Percentiles rank a stretch among this genome's conserved stretches.
Evolutionary conservation across 2,113 vertebrate species (phyloP).

Genomic region (Corythornis cristatus): DNA sequence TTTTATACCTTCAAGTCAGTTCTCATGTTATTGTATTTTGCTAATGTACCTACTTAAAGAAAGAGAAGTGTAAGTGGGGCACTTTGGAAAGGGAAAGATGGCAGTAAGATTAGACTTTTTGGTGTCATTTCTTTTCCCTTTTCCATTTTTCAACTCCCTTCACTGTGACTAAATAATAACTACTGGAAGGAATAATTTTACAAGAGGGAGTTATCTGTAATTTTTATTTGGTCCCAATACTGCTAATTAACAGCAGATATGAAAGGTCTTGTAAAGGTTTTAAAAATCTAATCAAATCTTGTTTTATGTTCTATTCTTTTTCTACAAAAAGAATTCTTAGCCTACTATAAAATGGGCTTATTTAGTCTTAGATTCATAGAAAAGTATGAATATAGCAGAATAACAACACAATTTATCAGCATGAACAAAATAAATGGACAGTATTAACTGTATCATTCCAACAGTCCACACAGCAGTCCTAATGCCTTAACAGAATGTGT

Average conservation of each 20-base stretch:
- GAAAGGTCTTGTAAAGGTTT: constrained; percentile 11
- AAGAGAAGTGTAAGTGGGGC: background rate
- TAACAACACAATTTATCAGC: constrained; percentile 53
- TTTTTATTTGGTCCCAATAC: constrained; percentile 34
- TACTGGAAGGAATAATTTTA: constrained; percentile 12
- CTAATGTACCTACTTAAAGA: constrained; percentile 8
- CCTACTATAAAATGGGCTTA: background rate
- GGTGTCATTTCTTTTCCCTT: background rate
- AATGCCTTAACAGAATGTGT: constrained; percentile 48
- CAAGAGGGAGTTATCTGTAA: background rate
- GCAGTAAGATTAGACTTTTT: background rate
- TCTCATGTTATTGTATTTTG: background rate
- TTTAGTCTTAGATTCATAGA: constrained; percentile 14
- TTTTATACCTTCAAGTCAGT: constrained; percentile 14
- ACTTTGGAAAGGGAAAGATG: background rate
- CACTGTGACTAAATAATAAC: constrained; percentile 7
- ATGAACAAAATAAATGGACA: constrained; percentile 58
- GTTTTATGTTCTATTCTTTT: background rate
- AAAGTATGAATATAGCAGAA: constrained; percentile 9
- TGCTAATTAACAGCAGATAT: constrained; percentile 52
- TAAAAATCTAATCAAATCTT: constrained; percentile 13
- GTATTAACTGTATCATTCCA: constrained; percentile 62
- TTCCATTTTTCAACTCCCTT: background rate
- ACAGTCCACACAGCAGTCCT: constrained; percentile 40
- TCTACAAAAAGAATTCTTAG: background rate